Percentiles rank a stretch among this genome's conserved stretches.
phyloP scores from a whole-genome alignment of 2,888 invertebrate genomes.

The Scaptodrosophila latifasciaeformis region DNA sequence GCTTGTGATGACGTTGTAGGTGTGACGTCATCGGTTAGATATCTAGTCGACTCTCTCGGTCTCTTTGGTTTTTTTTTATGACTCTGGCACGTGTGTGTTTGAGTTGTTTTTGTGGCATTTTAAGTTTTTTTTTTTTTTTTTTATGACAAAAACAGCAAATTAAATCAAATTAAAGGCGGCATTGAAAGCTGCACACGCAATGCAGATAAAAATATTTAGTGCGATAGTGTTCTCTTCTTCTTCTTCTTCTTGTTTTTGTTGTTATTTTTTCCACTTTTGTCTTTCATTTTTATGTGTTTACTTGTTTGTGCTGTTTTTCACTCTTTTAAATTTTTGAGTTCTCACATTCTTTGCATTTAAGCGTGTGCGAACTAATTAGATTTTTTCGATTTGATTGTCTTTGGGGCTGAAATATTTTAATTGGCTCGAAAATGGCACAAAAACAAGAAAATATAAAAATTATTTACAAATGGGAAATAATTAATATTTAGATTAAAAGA shows the following conservation, averaged over 20 bases:
- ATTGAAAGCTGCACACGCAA: slow-evolving; percentile 63
- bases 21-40: slow-evolving; percentile 47
- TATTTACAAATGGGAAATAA: no score
- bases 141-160: slow-evolving; percentile 15
- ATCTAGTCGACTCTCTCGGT: not conserved
- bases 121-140: not conserved
- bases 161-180: slow-evolving; percentile 50
- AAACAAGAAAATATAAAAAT: no score
- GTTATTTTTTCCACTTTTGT: slow-evolving; percentile 6
- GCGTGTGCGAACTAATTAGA: no score
- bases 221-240: no score
- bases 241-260: not conserved
- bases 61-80: slow-evolving; percentile 39
- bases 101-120: not conserved
- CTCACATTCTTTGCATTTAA: no score
- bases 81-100: slow-evolving; percentile 45
- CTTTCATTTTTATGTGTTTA: slow-evolving; percentile 22
- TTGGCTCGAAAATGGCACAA: no score
- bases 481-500: no score
- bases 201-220: slow-evolving; percentile 37
- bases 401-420: no score
- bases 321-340: no score
- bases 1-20: no score
- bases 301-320: no score
- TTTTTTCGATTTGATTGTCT: no score